Conservation (phyloP, 2,888 invertebrate genomes). For the Rhodophaea formosa region DNA sequence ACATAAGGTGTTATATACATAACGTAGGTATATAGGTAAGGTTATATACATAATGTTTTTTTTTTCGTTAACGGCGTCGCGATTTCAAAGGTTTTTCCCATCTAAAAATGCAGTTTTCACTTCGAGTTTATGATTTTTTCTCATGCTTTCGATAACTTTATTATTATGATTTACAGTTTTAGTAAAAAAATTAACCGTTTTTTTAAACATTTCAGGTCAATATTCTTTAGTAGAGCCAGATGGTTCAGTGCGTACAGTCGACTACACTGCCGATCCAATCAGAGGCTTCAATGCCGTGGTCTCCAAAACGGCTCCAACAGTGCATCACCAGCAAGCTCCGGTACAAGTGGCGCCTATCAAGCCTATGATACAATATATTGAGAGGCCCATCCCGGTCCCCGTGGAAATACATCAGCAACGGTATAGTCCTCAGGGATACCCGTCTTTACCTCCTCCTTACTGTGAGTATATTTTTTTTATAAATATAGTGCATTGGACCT, state of each 20-base stretch:
- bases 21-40: no score
- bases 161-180: no score
- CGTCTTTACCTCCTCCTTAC: conserved; percentile 41
- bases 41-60: no score
- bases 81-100: no score
- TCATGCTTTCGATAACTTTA: no score
- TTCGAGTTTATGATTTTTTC: no score
- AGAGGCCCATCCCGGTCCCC: conserved; percentile 62
- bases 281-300: conserved; percentile 82
- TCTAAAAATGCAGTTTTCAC: no score
- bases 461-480: conserved; percentile 42
- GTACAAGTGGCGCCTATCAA: conserved; percentile 29
- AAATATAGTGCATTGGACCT: no score
- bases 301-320: conserved; percentile 73
- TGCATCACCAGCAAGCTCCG: conserved; percentile 50
- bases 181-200: no score
- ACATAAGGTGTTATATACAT: no score
- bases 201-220: conserved; percentile 60
- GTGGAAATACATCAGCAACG: conserved; percentile 52
- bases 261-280: conserved; percentile 81
- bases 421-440: conserved; percentile 40
- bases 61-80: no score
- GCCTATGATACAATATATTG: conserved; percentile 45
- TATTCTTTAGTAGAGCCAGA: conserved; percentile 78
- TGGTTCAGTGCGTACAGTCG: conserved; percentile 76